phyloP scores from a whole-genome alignment of 2,113 vertebrate genomes.

The Syrmaticus mikado region DNA sequence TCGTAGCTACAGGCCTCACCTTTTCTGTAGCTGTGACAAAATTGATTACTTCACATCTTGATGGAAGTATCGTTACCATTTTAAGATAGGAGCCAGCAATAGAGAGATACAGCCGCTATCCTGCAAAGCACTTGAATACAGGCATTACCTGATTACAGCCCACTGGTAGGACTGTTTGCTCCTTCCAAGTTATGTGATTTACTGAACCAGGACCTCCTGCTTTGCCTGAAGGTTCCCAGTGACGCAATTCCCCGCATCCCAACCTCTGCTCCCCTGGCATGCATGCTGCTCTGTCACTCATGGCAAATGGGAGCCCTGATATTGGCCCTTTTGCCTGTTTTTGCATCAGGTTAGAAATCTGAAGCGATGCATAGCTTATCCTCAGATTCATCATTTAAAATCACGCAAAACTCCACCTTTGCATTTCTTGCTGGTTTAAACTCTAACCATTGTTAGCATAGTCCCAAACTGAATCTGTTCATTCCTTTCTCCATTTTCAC shows the following conservation, averaged over 20 bases:
- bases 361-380: not conserved
- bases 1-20: not conserved
- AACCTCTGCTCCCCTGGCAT: not conserved
- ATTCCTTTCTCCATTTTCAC: not conserved
- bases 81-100: not conserved
- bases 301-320: not conserved
- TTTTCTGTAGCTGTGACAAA: not conserved
- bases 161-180: not conserved
- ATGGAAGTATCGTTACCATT: not conserved
- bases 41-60: not conserved
- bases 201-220: not conserved
- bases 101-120: not conserved
- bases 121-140: conserved; percentile 1
- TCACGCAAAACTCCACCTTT: not conserved
- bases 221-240: not conserved
- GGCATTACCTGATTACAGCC: not conserved
- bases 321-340: not conserved
- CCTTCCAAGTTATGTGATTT: not conserved
- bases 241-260: rapidly evolving
- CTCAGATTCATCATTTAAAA: not conserved
- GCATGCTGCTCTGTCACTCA: rapidly evolving
- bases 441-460: not conserved
- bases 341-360: not conserved
- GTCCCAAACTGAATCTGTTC: not conserved
- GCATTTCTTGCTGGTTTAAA: not conserved